These are phyloP conservation scores for Sparus aurata DNA, from an alignment of 2,797 vertebrate genomes.

Conservation along the genomic window DNA sequence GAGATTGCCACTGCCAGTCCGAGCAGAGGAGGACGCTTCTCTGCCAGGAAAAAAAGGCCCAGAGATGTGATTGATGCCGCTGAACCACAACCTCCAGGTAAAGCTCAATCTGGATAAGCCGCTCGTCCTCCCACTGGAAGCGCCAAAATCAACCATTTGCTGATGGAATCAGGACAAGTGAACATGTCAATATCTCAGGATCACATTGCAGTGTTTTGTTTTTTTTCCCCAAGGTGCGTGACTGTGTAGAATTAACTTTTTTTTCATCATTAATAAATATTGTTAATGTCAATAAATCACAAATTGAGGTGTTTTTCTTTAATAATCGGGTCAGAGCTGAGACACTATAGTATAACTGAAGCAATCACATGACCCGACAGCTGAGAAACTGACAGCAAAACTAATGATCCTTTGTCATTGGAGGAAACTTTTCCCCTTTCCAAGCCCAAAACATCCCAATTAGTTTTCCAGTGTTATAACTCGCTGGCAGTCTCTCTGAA, in stretches of 20 bases:
- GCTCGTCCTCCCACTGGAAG: slow-evolving; percentile 38
- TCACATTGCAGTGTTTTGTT: slow-evolving; percentile 14
- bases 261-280: too few relatives aligned
- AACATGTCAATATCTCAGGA: slow-evolving; percentile 35
- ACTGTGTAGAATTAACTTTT: background rate
- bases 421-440: slow-evolving; percentile 19
- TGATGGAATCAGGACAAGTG: slow-evolving; percentile 55
- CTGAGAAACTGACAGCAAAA: slow-evolving; percentile 7
- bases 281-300: too few relatives aligned
- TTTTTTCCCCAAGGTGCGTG: background rate
- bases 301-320: background rate
- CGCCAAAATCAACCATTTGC: slow-evolving; percentile 61
- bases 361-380: background rate
- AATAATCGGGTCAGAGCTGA: too few relatives aligned
- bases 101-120: slow-evolving; percentile 64
- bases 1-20: slow-evolving; percentile 34
- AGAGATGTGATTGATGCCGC: slow-evolving; percentile 77
- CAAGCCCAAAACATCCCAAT: slow-evolving; percentile 37
- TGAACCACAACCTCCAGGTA: slow-evolving; percentile 64
- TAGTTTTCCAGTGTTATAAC: slow-evolving; percentile 56
- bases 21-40: slow-evolving; percentile 10
- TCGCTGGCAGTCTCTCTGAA: slow-evolving; percentile 50
- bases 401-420: slow-evolving; percentile 3
- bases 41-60: slow-evolving; percentile 58
- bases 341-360: background rate